phyloP scores from a whole-genome alignment of 2,888 invertebrate species.

The Cephus runcator region DNA sequence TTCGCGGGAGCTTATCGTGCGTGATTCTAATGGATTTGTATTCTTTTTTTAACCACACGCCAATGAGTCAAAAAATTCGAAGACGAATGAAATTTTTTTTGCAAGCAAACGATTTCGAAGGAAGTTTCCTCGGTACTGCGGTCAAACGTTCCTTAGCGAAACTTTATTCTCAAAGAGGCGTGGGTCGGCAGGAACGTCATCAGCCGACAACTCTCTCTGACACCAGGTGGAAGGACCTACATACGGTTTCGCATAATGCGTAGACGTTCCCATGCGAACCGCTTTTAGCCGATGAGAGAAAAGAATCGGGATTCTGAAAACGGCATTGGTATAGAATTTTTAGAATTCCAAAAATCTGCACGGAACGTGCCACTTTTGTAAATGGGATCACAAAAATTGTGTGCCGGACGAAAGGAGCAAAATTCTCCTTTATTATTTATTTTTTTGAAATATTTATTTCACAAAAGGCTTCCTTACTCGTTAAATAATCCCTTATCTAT shows the following conservation, averaged over 20 bases:
- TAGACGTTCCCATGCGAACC: not conserved
- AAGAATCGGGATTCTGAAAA: not conserved
- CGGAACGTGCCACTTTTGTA: not conserved
- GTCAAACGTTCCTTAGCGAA: conserved; percentile 9
- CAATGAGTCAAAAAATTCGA: not conserved
- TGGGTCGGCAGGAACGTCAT: conserved; percentile 49
- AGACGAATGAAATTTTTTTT: not conserved
- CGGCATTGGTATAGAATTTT: not conserved
- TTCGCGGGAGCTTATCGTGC: not conserved
- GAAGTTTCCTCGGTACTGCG: conserved; percentile 43
- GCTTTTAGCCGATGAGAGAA: not conserved
- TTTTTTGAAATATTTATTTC: not conserved
- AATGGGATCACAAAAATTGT: not conserved
- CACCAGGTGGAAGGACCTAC: conserved; percentile 28
- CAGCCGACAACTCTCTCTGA: conserved; percentile 44
- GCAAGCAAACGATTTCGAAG: conserved; percentile 1
- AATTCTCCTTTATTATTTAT: not conserved
- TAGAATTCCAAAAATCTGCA: not conserved
- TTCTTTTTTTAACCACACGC: not conserved
- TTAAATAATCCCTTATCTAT: not conserved
- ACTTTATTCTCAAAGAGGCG: conserved; percentile 21
- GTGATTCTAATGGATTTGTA: not conserved
- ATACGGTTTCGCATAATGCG: conserved; percentile 10
- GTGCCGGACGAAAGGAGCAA: not conserved
- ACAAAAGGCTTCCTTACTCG: not conserved